Base-by-base conservation (phyloP, 2,888 invertebrate species). In the Heliconius charithonia region DNA sequence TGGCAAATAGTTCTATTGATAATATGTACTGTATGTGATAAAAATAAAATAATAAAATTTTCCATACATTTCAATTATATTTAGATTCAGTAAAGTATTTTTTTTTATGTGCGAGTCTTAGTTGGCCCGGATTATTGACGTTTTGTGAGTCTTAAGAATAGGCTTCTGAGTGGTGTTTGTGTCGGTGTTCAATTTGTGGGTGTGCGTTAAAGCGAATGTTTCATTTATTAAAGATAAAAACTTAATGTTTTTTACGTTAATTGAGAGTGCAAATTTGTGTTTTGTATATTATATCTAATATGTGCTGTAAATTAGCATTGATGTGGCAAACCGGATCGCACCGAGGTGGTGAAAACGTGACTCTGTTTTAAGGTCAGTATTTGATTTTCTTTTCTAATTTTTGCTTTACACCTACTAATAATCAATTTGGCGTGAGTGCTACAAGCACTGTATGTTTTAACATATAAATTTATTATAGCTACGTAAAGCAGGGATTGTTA, bases 241-340 rank as follows among this genome's bases (percentile, higher is more conserved):
- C 82, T 82, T 79, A 81, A 83, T 80, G 75, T 75, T 74, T 65
- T 75, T 88, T 41, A 67, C 78, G 77, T 69, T 77, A 87, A 89
- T 90, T 89, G 27, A 82, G 82, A 84, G 85, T 84, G 83, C 75
- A 80, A 81, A 82, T 81, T 81, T 83, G 83, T 84, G 82, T 81
- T 81, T 84, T 87, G 56, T 80, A 56, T 65, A 80, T 75, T 79
- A 72, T 72, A 77, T 80, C 86, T 87, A 87, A 82, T 89, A 91
- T 90, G 92, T 93, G 92, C 89, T 89, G 89, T 87, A 87, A 89
- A 90, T 91, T 89, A 87, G 88, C 88, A 91, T 89, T 91, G 92
- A 93, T 93, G 93, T 93, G 93, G 93, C 94, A 93, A 93, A 94
- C 93, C 92, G 93, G 93, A 94, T 92, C 90, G 88, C 87, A 89